Percentiles rank a stretch among this genome's conserved stretches.
Evolutionary conservation across 2,888 invertebrate species (phyloP).

Genomic region (Callyntrura sp.): DNA sequence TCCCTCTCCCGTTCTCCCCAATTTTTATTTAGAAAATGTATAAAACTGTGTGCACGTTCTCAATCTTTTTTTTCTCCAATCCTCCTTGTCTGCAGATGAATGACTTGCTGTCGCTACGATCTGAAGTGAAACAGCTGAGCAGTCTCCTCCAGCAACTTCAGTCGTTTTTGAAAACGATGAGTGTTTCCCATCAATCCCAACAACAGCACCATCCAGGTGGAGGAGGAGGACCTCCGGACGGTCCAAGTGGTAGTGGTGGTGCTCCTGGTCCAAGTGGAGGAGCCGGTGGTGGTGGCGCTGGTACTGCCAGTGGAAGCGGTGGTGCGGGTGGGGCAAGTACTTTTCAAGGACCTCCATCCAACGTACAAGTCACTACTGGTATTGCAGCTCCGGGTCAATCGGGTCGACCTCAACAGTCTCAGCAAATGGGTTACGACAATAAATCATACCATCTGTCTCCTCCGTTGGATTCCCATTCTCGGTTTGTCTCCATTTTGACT

Average conservation of each 20-base stretch:
- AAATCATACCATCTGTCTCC: slow-evolving; percentile 83
- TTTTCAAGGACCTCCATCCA: slow-evolving; percentile 62
- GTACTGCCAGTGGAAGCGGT: slow-evolving; percentile 48
- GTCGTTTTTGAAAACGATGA: slow-evolving; percentile 88
- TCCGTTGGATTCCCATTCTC: slow-evolving; percentile 72
- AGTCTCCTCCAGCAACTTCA: slow-evolving; percentile 89
- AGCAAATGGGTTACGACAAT: slow-evolving; percentile 81
- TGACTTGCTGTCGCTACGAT: slow-evolving; percentile 89
- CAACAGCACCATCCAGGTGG: slow-evolving; percentile 72
- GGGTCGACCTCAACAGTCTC: slow-evolving; percentile 77
- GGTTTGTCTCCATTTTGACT: slow-evolving; percentile 72
- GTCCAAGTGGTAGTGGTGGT: slow-evolving; percentile 61
- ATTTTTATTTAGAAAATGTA: background rate
- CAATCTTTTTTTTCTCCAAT: slow-evolving; percentile 7
- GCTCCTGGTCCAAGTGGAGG: slow-evolving; percentile 42
- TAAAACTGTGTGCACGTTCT: background rate
- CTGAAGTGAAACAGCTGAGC: slow-evolving; percentile 89
- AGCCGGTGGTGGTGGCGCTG: slow-evolving; percentile 65
- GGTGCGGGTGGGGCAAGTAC: slow-evolving; percentile 61
- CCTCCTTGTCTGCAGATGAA: slow-evolving; percentile 87
- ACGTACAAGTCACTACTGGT: slow-evolving; percentile 56
- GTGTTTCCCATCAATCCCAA: slow-evolving; percentile 68
- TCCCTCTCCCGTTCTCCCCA: background rate
- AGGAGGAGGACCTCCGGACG: slow-evolving; percentile 61
- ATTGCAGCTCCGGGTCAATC: slow-evolving; percentile 70